Conservation (phyloP, 2,888 invertebrate genomes). For the Vanessa cardui region DNA sequence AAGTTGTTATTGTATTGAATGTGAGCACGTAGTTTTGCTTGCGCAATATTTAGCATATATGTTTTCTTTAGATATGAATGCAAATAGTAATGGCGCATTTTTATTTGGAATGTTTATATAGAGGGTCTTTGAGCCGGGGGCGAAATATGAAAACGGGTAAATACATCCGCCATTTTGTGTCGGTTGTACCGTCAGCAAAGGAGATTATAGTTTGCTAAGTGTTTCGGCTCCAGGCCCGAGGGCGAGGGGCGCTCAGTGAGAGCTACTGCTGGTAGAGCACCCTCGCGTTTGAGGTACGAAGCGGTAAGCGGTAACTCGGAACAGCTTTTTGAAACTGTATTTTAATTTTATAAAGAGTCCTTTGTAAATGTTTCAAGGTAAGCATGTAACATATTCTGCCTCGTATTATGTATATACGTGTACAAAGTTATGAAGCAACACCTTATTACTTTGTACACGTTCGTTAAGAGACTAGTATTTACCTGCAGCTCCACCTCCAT, state of each 20-base stretch:
- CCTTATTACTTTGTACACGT: background rate
- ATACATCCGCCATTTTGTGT: constrained; percentile 74
- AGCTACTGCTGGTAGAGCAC: constrained; percentile 37
- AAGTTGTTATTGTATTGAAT: constrained; percentile 43
- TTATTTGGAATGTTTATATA: constrained; percentile 81
- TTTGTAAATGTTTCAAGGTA: constrained; percentile 20
- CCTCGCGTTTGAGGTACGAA: constrained; percentile 20
- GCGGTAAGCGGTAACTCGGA: background rate
- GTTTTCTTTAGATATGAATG: constrained; percentile 83
- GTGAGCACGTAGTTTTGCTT: constrained; percentile 51
- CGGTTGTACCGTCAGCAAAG: constrained; percentile 67
- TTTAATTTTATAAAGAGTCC: constrained; percentile 33
- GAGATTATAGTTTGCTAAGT: constrained; percentile 46
- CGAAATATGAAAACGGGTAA: constrained; percentile 54
- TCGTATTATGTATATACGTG: constrained; percentile 2
- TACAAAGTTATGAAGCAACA: too few relatives aligned
- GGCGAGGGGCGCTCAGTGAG: constrained; percentile 5
- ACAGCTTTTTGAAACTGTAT: constrained; percentile 28
- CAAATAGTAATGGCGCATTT: constrained; percentile 83
- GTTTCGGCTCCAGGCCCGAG: constrained; percentile 7
- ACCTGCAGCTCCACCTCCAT: too few relatives aligned
- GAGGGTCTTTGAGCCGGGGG: constrained; percentile 61
- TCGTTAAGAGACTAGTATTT: too few relatives aligned
- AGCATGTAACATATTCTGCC: constrained; percentile 9
- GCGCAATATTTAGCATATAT: constrained; percentile 79